phyloP scores from a whole-genome alignment of 2,888 invertebrate species.

The Hyposoter dolosus region DNA sequence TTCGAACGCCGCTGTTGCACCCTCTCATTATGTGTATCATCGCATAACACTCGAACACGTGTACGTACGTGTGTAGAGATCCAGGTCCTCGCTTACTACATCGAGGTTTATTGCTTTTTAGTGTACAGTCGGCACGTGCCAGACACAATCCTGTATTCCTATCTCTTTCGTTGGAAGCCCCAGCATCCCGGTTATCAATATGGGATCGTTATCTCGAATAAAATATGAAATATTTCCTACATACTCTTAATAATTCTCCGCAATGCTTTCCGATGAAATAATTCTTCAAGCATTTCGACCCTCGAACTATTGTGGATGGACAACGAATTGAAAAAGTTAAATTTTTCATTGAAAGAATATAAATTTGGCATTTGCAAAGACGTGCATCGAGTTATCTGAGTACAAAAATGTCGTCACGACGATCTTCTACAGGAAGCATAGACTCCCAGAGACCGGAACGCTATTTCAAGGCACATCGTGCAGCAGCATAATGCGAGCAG shows the following conservation, averaged over 20 bases:
- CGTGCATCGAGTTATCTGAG: neutral
- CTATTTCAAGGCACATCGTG: constrained; percentile 59
- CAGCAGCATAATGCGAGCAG: constrained; percentile 75
- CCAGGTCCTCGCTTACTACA: constrained; percentile 71
- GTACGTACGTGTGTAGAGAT: constrained; percentile 18
- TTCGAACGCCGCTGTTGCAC: constrained; percentile 70
- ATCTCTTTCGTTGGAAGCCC: constrained; percentile 22
- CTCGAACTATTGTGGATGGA: neutral
- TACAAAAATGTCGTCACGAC: neutral
- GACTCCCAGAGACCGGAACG: constrained; percentile 28
- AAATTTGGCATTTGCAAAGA: neutral
- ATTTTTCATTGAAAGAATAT: neutral
- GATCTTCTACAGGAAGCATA: neutral
- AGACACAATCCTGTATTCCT: constrained; percentile 46
- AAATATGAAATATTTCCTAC: constrained; percentile 26
- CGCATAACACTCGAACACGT: constrained; percentile 2
- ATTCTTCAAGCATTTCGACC: neutral
- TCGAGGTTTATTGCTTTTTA: constrained; percentile 81
- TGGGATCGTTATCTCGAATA: neutral
- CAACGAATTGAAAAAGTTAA: neutral
- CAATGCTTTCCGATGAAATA: neutral
- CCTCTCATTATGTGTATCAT: constrained; percentile 74
- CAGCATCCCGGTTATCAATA: constrained; percentile 34
- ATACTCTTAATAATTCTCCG: neutral
- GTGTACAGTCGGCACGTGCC: constrained; percentile 80